Conservation (phyloP, 2,113 vertebrate species). For the Cephalopterus ornatus region DNA sequence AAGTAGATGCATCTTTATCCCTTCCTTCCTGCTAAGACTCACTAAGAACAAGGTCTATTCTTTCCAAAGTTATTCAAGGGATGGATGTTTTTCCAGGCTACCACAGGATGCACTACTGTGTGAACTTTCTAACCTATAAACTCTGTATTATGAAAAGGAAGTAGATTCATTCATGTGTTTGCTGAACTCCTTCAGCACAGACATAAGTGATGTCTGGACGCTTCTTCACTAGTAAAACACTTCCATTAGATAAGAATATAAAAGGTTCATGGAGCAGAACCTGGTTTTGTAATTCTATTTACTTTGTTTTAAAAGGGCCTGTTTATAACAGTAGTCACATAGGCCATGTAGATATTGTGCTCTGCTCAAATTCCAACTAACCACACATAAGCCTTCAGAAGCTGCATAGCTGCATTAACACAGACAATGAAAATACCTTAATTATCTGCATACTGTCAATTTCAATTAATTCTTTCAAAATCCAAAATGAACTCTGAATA, state of each 20-base stretch:
- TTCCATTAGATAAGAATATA: background rate
- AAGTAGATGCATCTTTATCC: conserved; percentile 13
- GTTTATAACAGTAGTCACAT: background rate
- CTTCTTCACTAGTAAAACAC: background rate
- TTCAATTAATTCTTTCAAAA: background rate
- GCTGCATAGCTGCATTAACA: background rate
- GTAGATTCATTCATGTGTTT: background rate
- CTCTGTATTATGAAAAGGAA: conserved; percentile 27
- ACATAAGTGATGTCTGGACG: background rate
- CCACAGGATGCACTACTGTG: conserved; percentile 36
- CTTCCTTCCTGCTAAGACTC: conserved; percentile 31
- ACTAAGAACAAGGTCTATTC: background rate
- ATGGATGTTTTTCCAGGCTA: conserved; percentile 49
- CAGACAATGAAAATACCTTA: background rate
- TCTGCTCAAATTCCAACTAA: background rate
- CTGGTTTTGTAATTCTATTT: background rate
- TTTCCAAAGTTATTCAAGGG: conserved; percentile 5
- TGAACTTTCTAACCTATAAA: conserved; percentile 46
- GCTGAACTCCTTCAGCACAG: conserved; percentile 3
- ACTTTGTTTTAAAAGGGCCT: background rate
- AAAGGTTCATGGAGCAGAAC: background rate
- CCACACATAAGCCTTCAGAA: background rate
- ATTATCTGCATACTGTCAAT: background rate
- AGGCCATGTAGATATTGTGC: background rate
- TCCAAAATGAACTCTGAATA: background rate